A percentile compares a stretch with the other conserved stretches of the same genome.
Evolutionary conservation across 2,113 vertebrate genomes (phyloP).

Genomic region (Felis catus): F.catus_Fca126_mat1.0 CM031416.1:75896001-75896500

Average conservation of each 20-base stretch:
- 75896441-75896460: not conserved
- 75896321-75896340: not conserved
- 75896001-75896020: conserved; percentile 16
- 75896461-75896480: not conserved
- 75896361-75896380: conserved; percentile 17
- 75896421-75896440: not conserved
- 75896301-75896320: no score
- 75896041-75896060: not conserved
- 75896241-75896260: no score
- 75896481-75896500: not conserved
- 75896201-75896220: no score
- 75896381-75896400: not conserved
- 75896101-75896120: not conserved
- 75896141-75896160: no score
- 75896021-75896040: not conserved
- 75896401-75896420: not conserved
- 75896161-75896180: no score
- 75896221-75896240: no score
- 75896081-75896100: not conserved
- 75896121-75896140: not conserved
- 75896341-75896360: not conserved
- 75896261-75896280: no score
- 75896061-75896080: conserved; percentile 35
- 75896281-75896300: no score
- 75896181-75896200: no score